phyloP scores from a whole-genome alignment of 1,140 invertebrate species.

The Matsumurasca onukii region DNA sequence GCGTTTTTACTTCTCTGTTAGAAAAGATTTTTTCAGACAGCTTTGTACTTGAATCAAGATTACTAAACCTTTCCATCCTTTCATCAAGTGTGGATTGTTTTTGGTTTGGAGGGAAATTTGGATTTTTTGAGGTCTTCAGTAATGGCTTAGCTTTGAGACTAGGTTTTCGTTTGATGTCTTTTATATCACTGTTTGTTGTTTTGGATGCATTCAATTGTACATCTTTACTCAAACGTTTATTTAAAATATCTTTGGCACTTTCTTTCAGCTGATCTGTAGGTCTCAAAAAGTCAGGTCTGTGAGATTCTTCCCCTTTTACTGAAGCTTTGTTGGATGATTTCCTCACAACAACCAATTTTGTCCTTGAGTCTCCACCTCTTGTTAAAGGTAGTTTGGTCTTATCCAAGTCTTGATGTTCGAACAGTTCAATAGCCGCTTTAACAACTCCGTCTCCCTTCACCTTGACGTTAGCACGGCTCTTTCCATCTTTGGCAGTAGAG shows the following conservation, averaged over 20 bases:
- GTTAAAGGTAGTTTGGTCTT: background rate
- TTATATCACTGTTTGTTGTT: background rate
- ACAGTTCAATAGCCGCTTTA: constrained; percentile 33
- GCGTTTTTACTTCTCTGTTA: constrained; percentile 1
- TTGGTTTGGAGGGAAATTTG: background rate
- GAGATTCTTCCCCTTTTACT: background rate
- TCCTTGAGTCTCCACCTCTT: background rate
- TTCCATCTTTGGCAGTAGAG: background rate
- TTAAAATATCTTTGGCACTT: background rate
- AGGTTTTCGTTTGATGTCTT: constrained; percentile 15
- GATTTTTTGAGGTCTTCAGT: background rate
- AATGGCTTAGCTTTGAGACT: constrained; percentile 24
- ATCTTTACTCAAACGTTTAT: background rate
- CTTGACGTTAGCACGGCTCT: constrained; percentile 8
- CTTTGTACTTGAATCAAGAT: background rate
- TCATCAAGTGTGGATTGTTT: background rate
- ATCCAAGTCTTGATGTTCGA: constrained; percentile 28
- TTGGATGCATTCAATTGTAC: background rate
- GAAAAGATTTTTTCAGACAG: background rate
- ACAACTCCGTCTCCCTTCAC: constrained; percentile 31
- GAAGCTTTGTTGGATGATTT: background rate
- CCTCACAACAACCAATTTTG: constrained; percentile 21
- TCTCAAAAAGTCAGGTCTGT: background rate
- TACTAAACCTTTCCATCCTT: constrained; percentile 21
- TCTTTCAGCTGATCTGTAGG: no score